A percentile compares a stretch with the other conserved stretches of the same genome.
Conservation (phyloP, 2,888 invertebrate genomes). For the Mimas tiliae region DNA sequence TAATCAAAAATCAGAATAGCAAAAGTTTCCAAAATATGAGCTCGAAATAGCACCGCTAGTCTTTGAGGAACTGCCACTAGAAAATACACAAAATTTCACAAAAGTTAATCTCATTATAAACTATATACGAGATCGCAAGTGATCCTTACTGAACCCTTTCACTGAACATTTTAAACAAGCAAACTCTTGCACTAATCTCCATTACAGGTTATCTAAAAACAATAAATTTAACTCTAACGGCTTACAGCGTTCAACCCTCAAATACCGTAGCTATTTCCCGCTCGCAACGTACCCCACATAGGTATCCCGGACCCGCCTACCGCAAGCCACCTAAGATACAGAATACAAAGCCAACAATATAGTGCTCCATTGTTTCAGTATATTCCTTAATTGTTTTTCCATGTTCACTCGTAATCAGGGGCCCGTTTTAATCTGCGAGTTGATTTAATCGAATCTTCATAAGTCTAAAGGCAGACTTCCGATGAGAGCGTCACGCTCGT, state of each 20-base stretch:
- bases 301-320: constrained; percentile 64
- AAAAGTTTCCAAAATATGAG: too few species aligned
- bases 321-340: constrained; percentile 71
- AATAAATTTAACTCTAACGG: constrained; percentile 73
- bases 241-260: constrained; percentile 69
- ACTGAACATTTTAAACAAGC: constrained; percentile 50
- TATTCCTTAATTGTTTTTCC: constrained; percentile 82
- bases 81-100: neutral
- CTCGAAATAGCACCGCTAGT: neutral
- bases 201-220: constrained; percentile 76
- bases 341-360: constrained; percentile 76
- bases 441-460: constrained; percentile 72
- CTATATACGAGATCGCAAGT: constrained; percentile 13
- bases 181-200: constrained; percentile 63
- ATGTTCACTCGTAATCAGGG: constrained; percentile 73
- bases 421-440: constrained; percentile 66
- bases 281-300: constrained; percentile 42
- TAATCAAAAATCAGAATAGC: too few species aligned
- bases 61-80: neutral
- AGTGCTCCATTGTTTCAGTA: constrained; percentile 71
- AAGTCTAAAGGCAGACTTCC: constrained; percentile 5
- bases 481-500: too few species aligned
- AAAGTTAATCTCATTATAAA: constrained; percentile 2
- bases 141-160: constrained; percentile 37
- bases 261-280: constrained; percentile 60